These are phyloP conservation scores for Maniola jurtina DNA, from an alignment of 1,140 invertebrate genomes.

Conservation along the genomic window DNA sequence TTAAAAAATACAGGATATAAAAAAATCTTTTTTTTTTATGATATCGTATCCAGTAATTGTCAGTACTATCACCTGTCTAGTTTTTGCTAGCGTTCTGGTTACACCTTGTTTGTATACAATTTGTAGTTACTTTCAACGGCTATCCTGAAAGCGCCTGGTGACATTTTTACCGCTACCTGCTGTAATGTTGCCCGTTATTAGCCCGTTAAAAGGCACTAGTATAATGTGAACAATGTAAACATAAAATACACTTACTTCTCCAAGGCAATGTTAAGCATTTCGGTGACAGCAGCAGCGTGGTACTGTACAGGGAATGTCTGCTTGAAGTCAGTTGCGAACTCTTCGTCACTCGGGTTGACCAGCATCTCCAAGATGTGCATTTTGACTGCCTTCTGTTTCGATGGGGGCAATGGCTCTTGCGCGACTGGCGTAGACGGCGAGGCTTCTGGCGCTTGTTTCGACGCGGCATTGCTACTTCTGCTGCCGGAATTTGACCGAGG, in stretches of 20 bases:
- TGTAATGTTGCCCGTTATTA: too few relatives aligned
- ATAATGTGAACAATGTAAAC: background rate
- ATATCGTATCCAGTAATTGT: too few relatives aligned
- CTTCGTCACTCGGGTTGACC: slow-evolving; percentile 50
- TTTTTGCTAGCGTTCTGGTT: too few relatives aligned
- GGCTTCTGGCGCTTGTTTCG: slow-evolving; percentile 15
- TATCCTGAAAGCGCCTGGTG: too few relatives aligned
- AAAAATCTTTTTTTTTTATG: too few relatives aligned
- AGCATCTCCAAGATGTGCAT: slow-evolving; percentile 49
- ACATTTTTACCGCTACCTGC: too few relatives aligned
- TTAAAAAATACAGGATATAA: too few relatives aligned
- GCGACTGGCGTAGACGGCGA: slow-evolving; percentile 20
- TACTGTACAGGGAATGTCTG: slow-evolving; percentile 45
- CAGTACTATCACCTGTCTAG: too few relatives aligned
- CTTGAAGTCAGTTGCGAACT: slow-evolving; percentile 49
- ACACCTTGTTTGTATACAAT: too few relatives aligned
- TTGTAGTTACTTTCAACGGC: too few relatives aligned
- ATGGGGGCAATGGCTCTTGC: slow-evolving; percentile 50
- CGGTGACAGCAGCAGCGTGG: slow-evolving; percentile 56
- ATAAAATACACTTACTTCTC: slow-evolving; percentile 51
- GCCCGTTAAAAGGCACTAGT: background rate
- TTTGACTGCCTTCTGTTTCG: slow-evolving; percentile 52
- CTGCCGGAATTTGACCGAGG: slow-evolving; percentile 49
- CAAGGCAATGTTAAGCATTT: slow-evolving; percentile 57
- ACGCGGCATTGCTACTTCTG: slow-evolving; percentile 29